These are phyloP conservation scores for Trissolcus japonicus DNA, from an alignment of 2,888 invertebrate species.

Conservation along the genomic window DNA sequence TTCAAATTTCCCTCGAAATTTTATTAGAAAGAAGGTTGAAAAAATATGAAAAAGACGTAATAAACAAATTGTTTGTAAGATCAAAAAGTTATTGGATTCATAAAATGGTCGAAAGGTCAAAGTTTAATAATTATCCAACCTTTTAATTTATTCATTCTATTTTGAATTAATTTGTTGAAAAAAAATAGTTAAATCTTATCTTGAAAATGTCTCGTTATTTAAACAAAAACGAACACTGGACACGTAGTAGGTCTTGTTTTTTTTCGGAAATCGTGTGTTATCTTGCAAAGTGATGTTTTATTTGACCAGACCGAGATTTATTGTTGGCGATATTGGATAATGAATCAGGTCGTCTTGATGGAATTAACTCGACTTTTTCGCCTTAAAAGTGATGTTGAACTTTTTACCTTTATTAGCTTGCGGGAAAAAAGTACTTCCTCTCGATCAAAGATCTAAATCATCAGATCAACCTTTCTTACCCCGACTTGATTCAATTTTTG, in stretches of 20 bases:
- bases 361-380: slow-evolving; percentile 70
- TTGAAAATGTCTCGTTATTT: neutral
- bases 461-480: no score
- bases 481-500: neutral
- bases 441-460: no score
- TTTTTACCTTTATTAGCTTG: slow-evolving; percentile 62
- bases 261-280: slow-evolving; percentile 12
- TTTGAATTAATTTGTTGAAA: no score
- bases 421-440: slow-evolving; percentile 22
- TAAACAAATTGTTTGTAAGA: neutral
- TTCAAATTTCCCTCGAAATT: no score
- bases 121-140: neutral
- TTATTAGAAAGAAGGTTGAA: no score
- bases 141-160: no score
- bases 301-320: slow-evolving; percentile 71
- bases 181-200: neutral
- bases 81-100: neutral
- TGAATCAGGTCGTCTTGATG: slow-evolving; percentile 75
- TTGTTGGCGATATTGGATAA: slow-evolving; percentile 75
- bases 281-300: slow-evolving; percentile 68
- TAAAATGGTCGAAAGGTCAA: neutral
- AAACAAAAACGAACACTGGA: neutral
- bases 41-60: neutral
- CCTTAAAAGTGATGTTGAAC: slow-evolving; percentile 53
- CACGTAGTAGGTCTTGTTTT: neutral